Percentiles rank a stretch among this genome's conserved stretches.
Evolutionary conservation across 1,140 invertebrate species (phyloP).

Genomic region (Drosophila eugracilis): DNA sequence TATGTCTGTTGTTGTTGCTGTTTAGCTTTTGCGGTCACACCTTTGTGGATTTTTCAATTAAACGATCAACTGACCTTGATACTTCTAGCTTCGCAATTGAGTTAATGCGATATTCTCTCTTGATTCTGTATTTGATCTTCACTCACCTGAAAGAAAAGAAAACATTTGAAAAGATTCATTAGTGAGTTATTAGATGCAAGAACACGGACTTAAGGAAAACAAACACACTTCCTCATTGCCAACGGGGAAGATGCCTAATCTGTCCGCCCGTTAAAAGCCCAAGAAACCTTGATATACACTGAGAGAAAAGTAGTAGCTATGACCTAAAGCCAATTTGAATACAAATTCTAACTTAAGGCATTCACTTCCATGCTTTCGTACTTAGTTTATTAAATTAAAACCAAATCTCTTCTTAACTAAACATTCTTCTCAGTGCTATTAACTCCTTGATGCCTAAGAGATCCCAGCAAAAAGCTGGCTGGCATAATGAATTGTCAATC

Average conservation of each 20-base stretch:
- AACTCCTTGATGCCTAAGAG: conserved; percentile 15
- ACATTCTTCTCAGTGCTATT: conserved; percentile 12
- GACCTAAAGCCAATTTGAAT: no score
- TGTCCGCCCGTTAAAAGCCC: conserved; percentile 60
- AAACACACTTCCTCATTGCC: conserved; percentile 65
- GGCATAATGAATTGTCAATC: conserved; percentile 80
- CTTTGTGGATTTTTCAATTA: conserved; percentile 69
- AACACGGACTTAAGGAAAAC: conserved; percentile 39
- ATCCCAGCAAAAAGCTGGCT: conserved; percentile 29
- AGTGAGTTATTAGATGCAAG: conserved; percentile 52
- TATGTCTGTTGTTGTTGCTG: conserved; percentile 44
- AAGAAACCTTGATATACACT: conserved; percentile 6
- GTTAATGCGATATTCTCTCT: conserved; percentile 22
- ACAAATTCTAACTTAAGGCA: no score
- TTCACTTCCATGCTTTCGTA: not conserved
- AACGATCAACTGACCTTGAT: conserved; percentile 51
- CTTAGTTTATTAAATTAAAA: not conserved
- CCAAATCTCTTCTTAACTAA: no score
- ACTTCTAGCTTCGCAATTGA: conserved; percentile 22
- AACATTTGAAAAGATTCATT: conserved; percentile 54
- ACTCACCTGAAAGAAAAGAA: conserved; percentile 49
- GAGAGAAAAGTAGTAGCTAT: not conserved
- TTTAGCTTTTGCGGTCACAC: conserved; percentile 62
- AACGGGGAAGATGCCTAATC: conserved; percentile 61
- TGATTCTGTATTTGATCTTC: conserved; percentile 7